phyloP scores from a whole-genome alignment of 1,140 invertebrate species.

The Gerris buenoi region DNA sequence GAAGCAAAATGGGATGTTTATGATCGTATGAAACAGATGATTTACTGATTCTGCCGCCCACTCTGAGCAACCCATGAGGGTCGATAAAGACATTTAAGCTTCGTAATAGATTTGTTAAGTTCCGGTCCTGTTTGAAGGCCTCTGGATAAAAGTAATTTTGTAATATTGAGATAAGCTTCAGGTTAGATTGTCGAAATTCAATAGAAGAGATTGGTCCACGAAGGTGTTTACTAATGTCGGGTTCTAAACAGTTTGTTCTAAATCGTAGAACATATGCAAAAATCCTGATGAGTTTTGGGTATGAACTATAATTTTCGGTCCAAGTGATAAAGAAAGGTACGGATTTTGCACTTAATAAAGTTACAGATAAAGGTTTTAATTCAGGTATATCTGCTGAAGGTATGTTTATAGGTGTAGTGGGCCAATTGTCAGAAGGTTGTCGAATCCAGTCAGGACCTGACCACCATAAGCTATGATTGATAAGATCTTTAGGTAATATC shows the following conservation, averaged over 20 bases:
- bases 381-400: background rate
- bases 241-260: background rate
- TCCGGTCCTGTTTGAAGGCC: background rate
- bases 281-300: background rate
- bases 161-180: background rate
- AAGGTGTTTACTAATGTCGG: background rate
- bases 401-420: background rate
- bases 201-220: background rate
- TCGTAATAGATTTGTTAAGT: background rate
- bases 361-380: background rate
- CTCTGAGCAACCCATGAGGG: slow-evolving; percentile 12
- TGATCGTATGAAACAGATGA: slow-evolving; percentile 3
- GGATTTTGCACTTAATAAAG: background rate
- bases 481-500: background rate
- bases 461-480: background rate
- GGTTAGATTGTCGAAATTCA: background rate
- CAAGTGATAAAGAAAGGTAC: background rate
- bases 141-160: background rate
- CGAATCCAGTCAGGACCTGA: background rate
- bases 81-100: slow-evolving; percentile 13
- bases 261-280: background rate
- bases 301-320: background rate
- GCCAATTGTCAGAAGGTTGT: background rate
- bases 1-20: slow-evolving; percentile 18
- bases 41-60: slow-evolving; percentile 17